A percentile compares a stretch with the other conserved stretches of the same genome.
These are phyloP conservation scores for Mugil cephalus DNA, from an alignment of 2,113 vertebrate species.

Conservation along the genomic window DNA sequence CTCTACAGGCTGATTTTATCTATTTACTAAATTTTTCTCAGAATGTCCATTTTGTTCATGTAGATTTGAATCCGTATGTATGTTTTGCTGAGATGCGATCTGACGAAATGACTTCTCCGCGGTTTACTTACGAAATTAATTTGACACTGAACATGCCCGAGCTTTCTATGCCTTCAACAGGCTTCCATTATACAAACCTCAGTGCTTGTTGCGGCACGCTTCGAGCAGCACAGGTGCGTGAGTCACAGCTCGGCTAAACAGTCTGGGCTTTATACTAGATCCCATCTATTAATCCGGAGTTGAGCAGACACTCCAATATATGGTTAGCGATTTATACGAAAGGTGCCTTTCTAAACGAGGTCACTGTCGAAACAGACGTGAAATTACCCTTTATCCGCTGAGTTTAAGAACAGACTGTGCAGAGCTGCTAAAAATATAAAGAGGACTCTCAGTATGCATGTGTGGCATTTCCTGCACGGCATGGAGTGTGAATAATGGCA, in stretches of 20 bases:
- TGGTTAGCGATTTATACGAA: no score
- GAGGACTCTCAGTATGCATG: slow-evolving; percentile 1
- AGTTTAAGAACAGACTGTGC: background rate
- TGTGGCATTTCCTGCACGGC: background rate
- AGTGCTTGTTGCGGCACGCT: slow-evolving; percentile 30
- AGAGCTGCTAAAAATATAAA: background rate
- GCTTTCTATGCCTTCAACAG: background rate
- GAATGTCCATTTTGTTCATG: no score
- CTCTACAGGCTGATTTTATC: no score
- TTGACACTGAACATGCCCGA: no score
- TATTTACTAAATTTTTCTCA: no score
- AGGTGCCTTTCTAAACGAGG: no score
- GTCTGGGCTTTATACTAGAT: slow-evolving; percentile 2
- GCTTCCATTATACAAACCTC: slow-evolving; percentile 3
- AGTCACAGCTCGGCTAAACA: slow-evolving; percentile 1
- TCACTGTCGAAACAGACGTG: no score
- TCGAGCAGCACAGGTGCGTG: slow-evolving; percentile 2
- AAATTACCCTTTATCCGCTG: no score
- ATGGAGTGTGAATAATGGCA: slow-evolving; percentile 18
- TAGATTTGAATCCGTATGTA: no score
- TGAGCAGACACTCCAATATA: background rate
- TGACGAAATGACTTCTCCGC: no score
- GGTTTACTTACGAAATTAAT: no score
- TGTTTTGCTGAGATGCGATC: no score
- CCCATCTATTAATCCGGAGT: background rate